These are phyloP conservation scores for Prietella phreatophila DNA, from an alignment of 2,113 vertebrate genomes.

Conservation along the genomic window DNA sequence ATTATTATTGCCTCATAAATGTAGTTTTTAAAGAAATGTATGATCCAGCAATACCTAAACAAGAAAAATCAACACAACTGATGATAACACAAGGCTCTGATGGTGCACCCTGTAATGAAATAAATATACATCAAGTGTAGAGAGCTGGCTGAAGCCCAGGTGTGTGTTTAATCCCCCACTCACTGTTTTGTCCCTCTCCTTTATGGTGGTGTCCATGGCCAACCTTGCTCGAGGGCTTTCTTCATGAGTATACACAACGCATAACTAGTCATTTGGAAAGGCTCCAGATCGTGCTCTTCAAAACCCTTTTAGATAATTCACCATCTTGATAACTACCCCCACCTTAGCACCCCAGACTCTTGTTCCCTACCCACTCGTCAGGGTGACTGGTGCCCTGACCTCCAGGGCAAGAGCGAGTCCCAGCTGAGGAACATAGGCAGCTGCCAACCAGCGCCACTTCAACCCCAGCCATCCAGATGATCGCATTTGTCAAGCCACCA, in stretches of 20 bases:
- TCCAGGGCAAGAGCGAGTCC: conserved; percentile 63
- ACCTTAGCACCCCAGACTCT: conserved; percentile 41
- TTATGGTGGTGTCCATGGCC: conserved; percentile 50
- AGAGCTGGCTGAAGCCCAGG: conserved; percentile 45
- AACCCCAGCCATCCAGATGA: conserved; percentile 73
- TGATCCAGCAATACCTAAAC: conserved; percentile 47
- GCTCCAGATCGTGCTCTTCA: conserved; percentile 72
- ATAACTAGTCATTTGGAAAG: conserved; percentile 72
- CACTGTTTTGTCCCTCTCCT: conserved; percentile 19
- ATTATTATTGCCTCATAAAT: conserved; percentile 3
- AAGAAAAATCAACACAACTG: conserved; percentile 52
- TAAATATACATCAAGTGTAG: conserved; percentile 34
- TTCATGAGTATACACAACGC: conserved; percentile 67
- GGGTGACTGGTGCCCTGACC: conserved; percentile 59
- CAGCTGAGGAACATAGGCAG: conserved; percentile 74
- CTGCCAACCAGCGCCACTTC: conserved; percentile 75
- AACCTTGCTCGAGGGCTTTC: conserved; percentile 52
- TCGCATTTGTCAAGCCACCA: conserved; percentile 79
- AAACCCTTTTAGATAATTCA: conserved; percentile 68
- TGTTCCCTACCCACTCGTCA: conserved; percentile 50
- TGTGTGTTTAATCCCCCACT: conserved; percentile 45
- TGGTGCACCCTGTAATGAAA: conserved; percentile 32
- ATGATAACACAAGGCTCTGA: conserved; percentile 26
- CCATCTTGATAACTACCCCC: conserved; percentile 58
- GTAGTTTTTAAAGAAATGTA: background rate